Evolutionary conservation across 2,888 invertebrate species (phyloP).

Genomic region (Siphonodentalium dalli): DNA sequence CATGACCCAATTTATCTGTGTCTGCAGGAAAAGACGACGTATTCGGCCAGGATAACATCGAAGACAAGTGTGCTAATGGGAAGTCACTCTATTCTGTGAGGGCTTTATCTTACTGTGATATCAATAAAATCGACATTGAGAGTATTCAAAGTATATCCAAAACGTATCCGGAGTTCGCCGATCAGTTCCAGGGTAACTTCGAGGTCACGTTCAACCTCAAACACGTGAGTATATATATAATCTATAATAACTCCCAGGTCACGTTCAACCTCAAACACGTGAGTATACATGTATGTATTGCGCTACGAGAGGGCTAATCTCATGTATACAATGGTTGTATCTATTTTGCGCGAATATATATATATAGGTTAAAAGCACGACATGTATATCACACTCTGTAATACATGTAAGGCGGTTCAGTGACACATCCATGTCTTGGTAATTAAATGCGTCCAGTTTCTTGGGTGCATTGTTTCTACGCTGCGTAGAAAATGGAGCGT

Average conservation of each 20-base stretch:
- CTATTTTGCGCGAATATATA: too few species aligned
- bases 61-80: constrained; percentile 42
- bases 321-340: too few species aligned
- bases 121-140: constrained; percentile 61
- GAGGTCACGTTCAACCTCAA: constrained; percentile 62
- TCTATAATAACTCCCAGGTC: background rate
- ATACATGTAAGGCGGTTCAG: too few species aligned
- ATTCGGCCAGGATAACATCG: constrained; percentile 62
- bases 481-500: too few species aligned
- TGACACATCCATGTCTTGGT: too few species aligned
- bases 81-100: constrained; percentile 63
- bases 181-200: constrained; percentile 57
- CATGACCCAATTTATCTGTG: background rate
- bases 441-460: too few species aligned
- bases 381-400: too few species aligned
- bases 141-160: constrained; percentile 61
- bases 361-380: too few species aligned
- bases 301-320: too few species aligned
- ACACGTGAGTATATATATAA: constrained; percentile 45
- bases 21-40: constrained; percentile 63
- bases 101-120: constrained; percentile 63
- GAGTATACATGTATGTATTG: constrained; percentile 29
- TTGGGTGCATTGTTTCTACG: too few species aligned
- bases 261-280: constrained; percentile 63
- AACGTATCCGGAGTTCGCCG: constrained; percentile 64